Evolutionary conservation across 2,113 vertebrate species (phyloP).

Genomic region (Hyperoodon ampullatus): DNA sequence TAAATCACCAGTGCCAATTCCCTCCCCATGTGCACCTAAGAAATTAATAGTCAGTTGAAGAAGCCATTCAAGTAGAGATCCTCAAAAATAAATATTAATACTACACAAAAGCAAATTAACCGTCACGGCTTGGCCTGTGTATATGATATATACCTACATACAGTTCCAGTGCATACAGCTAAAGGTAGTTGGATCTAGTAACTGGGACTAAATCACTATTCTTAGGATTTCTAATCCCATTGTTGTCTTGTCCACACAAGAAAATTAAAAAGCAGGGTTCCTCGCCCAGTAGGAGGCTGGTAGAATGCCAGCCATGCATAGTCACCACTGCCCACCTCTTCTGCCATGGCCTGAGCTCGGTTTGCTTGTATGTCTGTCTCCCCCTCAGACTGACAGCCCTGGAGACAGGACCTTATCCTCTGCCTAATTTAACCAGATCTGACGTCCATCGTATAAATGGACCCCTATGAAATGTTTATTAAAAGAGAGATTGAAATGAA

Average conservation of each 20-base stretch:
- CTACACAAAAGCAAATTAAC: background rate
- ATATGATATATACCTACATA: background rate
- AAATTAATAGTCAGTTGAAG: background rate
- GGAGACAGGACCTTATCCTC: background rate
- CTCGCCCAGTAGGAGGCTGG: background rate
- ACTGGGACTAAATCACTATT: background rate
- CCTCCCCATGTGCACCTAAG: background rate
- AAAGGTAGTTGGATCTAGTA: background rate
- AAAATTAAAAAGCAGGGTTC: background rate
- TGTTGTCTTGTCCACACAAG: background rate
- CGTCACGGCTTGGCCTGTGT: background rate
- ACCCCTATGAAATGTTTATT: background rate
- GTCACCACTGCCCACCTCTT: background rate
- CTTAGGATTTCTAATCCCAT: background rate
- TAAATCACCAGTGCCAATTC: background rate
- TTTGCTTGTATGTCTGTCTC: background rate
- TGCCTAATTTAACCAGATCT: background rate
- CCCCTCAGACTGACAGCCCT: background rate
- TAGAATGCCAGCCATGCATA: background rate
- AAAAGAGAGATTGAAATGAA: background rate
- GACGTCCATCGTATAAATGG: rapidly evolving
- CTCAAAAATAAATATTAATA: background rate
- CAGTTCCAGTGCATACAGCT: background rate
- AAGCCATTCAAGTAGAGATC: background rate
- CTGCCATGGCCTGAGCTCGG: background rate